phyloP scores from a whole-genome alignment of 2,113 vertebrate genomes.

The Malurus elegans region DNA sequence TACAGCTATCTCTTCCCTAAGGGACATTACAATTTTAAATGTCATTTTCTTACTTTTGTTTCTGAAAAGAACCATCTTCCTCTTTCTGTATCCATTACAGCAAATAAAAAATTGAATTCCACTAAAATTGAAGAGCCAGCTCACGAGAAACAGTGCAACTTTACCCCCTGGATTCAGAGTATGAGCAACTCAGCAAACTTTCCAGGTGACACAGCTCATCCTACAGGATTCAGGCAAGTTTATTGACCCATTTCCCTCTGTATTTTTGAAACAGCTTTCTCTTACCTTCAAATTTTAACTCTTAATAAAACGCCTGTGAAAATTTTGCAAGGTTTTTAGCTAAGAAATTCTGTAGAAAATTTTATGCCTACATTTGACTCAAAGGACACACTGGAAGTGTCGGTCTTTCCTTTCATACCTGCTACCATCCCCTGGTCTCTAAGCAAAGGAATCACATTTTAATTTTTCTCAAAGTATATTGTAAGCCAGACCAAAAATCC shows the following conservation, averaged over 20 bases:
- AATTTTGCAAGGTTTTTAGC: background rate
- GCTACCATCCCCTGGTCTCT: background rate
- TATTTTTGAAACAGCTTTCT: background rate
- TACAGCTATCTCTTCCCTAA: background rate
- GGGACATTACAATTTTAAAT: background rate
- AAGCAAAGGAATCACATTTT: background rate
- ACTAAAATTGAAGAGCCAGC: background rate
- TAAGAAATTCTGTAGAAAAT: background rate
- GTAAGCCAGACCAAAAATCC: background rate
- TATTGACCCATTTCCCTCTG: background rate
- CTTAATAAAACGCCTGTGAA: background rate
- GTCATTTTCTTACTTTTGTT: conserved; percentile 1
- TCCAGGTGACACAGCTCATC: background rate
- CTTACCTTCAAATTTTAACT: background rate
- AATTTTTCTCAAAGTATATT: background rate
- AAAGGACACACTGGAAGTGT: background rate
- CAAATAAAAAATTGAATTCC: conserved; percentile 27
- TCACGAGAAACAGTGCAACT: background rate
- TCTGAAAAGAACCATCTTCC: background rate
- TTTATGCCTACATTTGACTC: background rate
- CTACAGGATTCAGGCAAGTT: background rate
- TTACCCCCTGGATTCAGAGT: background rate
- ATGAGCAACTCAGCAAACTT: background rate
- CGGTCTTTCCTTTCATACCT: background rate
- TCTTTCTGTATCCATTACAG: background rate